Conservation (phyloP, 2,888 invertebrate genomes). For the Tipula lateralis region DNA sequence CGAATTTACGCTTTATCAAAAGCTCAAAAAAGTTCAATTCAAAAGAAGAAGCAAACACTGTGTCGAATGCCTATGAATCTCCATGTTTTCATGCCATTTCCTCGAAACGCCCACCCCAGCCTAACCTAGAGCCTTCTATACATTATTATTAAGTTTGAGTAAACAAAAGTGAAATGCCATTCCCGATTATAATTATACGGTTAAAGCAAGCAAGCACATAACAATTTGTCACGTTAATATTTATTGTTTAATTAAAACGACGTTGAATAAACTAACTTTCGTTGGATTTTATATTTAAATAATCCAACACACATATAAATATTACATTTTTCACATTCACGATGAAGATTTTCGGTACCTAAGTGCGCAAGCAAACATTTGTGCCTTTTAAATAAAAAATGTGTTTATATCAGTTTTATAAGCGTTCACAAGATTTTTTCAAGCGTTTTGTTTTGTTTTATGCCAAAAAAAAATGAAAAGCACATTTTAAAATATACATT, state of each 20-base stretch:
- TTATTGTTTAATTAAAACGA: not conserved
- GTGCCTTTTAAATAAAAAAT: not conserved
- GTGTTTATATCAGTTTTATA: not conserved
- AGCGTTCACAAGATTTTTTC: not conserved
- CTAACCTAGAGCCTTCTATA: too few relatives aligned
- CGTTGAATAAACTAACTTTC: not conserved
- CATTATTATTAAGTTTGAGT: too few relatives aligned
- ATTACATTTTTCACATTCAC: not conserved
- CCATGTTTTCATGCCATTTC: too few relatives aligned
- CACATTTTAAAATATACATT: not conserved
- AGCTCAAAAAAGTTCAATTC: too few relatives aligned
- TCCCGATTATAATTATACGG: too few relatives aligned
- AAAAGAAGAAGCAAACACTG: too few relatives aligned
- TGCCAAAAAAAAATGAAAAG: not conserved
- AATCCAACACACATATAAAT: not conserved
- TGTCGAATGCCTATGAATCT: too few relatives aligned
- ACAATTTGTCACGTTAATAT: not conserved
- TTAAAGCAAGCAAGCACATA: too few relatives aligned
- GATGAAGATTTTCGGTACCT: not conserved
- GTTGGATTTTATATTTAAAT: not conserved
- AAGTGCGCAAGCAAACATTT: not conserved
- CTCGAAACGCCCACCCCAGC: too few relatives aligned
- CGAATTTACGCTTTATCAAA: too few relatives aligned
- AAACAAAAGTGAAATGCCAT: too few relatives aligned
- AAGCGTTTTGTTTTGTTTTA: not conserved